Evolutionary conservation across 2,797 vertebrate genomes (phyloP).

Genomic region (Anomalospiza imberbis): DNA sequence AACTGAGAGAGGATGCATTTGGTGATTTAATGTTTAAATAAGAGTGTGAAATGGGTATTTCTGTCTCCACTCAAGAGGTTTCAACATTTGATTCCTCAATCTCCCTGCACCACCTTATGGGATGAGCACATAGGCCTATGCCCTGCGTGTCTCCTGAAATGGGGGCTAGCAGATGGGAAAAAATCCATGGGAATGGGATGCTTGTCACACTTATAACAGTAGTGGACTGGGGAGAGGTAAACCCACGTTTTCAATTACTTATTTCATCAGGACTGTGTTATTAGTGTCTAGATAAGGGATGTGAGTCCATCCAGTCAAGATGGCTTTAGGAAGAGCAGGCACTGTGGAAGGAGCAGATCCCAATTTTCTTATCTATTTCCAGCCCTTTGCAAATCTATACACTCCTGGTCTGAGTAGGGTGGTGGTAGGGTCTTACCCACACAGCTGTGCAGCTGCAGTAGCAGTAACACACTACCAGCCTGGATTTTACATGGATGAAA

Average conservation of each 20-base stretch:
- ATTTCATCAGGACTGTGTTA: background rate
- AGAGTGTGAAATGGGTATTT: background rate
- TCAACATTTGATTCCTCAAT: background rate
- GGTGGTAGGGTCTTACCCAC: fast-evolving
- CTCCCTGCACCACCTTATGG: background rate
- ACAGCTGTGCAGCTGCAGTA: fast-evolving
- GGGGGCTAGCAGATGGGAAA: background rate
- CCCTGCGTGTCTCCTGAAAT: background rate
- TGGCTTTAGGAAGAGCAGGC: background rate
- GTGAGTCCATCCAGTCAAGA: background rate
- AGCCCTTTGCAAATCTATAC: background rate
- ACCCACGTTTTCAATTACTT: background rate
- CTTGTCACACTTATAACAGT: background rate
- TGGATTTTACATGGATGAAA: background rate
- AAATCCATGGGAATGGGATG: background rate
- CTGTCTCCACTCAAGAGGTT: background rate
- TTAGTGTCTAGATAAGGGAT: background rate
- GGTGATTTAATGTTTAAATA: background rate
- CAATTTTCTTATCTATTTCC: background rate
- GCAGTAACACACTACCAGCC: background rate
- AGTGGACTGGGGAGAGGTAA: background rate
- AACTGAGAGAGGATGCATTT: background rate
- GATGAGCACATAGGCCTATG: background rate
- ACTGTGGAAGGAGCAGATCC: background rate
- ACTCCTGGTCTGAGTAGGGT: background rate